Evolutionary conservation across 2,797 vertebrate species (phyloP), one percentile per base, ranked within the genome.

Genomic region (Sciurus carolinensis): DNA sequence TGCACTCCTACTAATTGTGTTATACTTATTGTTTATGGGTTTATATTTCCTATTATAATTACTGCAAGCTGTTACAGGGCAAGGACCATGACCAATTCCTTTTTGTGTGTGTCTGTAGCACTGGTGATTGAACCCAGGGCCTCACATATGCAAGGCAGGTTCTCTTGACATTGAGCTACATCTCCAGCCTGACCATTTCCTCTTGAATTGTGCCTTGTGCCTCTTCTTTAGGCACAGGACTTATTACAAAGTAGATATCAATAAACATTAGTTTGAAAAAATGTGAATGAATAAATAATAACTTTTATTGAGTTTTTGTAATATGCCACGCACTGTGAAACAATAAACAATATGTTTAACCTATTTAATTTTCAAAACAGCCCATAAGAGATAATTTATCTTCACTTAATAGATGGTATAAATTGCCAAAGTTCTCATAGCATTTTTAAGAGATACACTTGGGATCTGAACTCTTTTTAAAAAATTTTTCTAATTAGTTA

Each of bases 201-300:
- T 81, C 28, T 66, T 71, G 75, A 92, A 71, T 62, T 88, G 77
- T 81, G 26, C 44, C 79, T 80, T 67, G 12, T 62, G 42, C 22
- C n/a, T 92, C 30, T 85, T 90, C 6, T n/a, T 22, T 80, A 71
- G 75, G 12, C 54, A 57, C 15, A 82, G 12, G 44, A 39, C 66
- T n/a, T 72, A 0, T 47, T 73, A 73, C 30, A 67, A 59, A 94
- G n/a, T 50, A 85, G 42, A 82, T 22, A 76, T 36, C 69, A 73
- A 50, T 94, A 52, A 91, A 64, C 54, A 47, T 84, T 94, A 42
- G 36, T 83, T 93, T 82, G 26, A 54, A 86, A 77, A 57, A 84
- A 67, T 33, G 11, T 75, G n/a, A 91, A 69, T 62, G 36, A 86
- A 57, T 87, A 28, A 73, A 64, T 42, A 76, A 47, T 88, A 71